Percentiles rank a stretch among this genome's conserved stretches.
These are phyloP conservation scores for Xylophagus ater DNA, from an alignment of 2,888 invertebrate genomes.

Conservation along the genomic window DNA sequence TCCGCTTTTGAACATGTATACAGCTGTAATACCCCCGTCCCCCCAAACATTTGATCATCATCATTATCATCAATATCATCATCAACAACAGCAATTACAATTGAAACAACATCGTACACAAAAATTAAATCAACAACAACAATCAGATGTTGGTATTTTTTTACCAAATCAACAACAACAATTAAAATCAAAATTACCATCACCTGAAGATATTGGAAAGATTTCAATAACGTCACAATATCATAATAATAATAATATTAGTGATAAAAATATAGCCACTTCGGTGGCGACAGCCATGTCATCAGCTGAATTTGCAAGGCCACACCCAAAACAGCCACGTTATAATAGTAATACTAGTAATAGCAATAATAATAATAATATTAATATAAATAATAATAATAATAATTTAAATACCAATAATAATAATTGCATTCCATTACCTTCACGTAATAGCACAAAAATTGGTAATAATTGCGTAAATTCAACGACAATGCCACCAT, in stretches of 20 bases:
- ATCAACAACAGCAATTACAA: constrained; percentile 5
- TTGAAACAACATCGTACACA: constrained; percentile 7
- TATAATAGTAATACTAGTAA: constrained; percentile 18
- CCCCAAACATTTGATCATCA: not conserved
- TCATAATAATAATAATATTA: constrained; percentile 11
- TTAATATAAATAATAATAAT: constrained; percentile 15
- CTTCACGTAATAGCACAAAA: constrained; percentile 17
- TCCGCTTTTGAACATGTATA: too few species aligned
- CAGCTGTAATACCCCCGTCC: constrained; percentile 14
- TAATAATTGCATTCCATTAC: constrained; percentile 22
- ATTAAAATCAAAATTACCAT: constrained; percentile 1
- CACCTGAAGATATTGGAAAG: constrained; percentile 8
- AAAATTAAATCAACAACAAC: constrained; percentile 3
- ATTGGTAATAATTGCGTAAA: constrained; percentile 9
- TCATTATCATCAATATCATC: constrained; percentile 4
- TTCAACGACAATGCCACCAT: constrained; percentile 10
- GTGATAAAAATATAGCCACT: constrained; percentile 14
- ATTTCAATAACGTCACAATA: constrained; percentile 11
- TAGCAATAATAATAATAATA: constrained; percentile 17
- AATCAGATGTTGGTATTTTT: constrained; percentile 9
- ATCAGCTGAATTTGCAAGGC: constrained; percentile 25
- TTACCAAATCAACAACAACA: constrained; percentile 17
- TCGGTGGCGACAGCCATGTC: constrained; percentile 20
- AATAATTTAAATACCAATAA: constrained; percentile 16
- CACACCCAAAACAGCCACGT: constrained; percentile 26